Evolutionary conservation across 1,140 invertebrate species (phyloP), one percentile per base, ranked within the genome.

Genomic region (Danaus melanippus): DNA sequence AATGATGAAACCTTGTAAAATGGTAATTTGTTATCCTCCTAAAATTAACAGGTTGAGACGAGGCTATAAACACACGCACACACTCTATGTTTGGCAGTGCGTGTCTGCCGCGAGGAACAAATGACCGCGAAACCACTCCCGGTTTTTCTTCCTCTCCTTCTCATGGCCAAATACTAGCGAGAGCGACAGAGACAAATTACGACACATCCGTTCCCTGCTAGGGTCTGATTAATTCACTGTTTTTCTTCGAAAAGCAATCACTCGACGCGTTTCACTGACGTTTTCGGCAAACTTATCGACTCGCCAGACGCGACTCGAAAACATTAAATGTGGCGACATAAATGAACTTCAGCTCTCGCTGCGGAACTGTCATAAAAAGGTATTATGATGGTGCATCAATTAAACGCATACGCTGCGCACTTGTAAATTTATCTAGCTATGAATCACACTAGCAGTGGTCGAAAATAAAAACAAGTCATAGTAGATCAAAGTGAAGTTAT

Each of bases 391-490:
- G 70, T 57, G 60, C 69, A 79, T 81, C 76, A 78, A 82, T 79
- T 77, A 76, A 74, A 75, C 64, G 69, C 62, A 15, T 73, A 72
- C 71, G 70, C 69, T 60, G 71, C 63, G 68, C 69, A 72, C 66
- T 75, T 71, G 69, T 76, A 66, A 78, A 80, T 81, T 76, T 79
- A 79, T 77, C 77, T 73, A 57, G 53, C 74, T 72, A 84, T 84
- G 79, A 84, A 86, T 86, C 79, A 86, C 74, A 42, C 56, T 69
- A 66, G 64, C 79, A 81, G 67, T 69, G 76, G 64, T 74, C 71
- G 65, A 74, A 86, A 86, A 84, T 80, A 84, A 86, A 80, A 86
- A 84, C 79, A 84, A 84, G 84, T 83, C 76, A 80, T 72, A 69
- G 71, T 71, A 84, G 80, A 83, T 85, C 79, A 85, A 84, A 84